Evolutionary conservation across 2,888 invertebrate species (phyloP).

Genomic region (Cheilosia vulpina): DNA sequence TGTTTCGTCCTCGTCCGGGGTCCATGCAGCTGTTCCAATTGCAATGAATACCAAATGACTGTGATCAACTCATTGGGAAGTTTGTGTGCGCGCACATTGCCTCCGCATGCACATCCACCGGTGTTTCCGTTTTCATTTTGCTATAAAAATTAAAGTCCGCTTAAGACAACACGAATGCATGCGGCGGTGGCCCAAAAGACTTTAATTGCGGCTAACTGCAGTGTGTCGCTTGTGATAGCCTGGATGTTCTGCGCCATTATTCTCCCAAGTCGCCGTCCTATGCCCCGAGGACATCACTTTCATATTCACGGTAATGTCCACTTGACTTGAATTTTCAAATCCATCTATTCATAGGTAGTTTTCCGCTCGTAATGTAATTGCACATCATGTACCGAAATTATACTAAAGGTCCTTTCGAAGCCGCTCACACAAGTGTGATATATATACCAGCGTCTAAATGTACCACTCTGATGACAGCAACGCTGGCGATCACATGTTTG

Average conservation of each 20-base stretch:
- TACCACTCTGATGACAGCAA: conserved; percentile 35
- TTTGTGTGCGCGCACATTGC: conserved; percentile 50
- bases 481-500: conserved; percentile 16
- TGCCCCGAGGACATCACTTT: conserved; percentile 58
- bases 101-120: background rate
- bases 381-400: conserved; percentile 50
- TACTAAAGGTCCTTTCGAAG: conserved; percentile 42
- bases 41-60: conserved; percentile 75
- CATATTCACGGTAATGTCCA: conserved; percentile 70
- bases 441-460: background rate
- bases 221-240: conserved; percentile 24
- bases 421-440: conserved; percentile 36
- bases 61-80: conserved; percentile 71
- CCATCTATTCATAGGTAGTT: conserved; percentile 2
- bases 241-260: conserved; percentile 56
- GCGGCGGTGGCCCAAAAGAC: conserved; percentile 45
- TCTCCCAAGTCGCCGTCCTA: conserved; percentile 24
- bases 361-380: conserved; percentile 46
- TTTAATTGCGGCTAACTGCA: conserved; percentile 74
- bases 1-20: conserved; percentile 63
- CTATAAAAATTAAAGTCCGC: conserved; percentile 55
- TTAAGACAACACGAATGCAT: conserved; percentile 47
- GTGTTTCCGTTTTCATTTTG: conserved; percentile 16
- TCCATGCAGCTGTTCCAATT: conserved; percentile 73
- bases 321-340: conserved; percentile 61